Percentiles rank a stretch among this genome's conserved stretches.
Evolutionary conservation across 2,113 vertebrate genomes (phyloP).

Genomic region (Hippocampus zosterae): DNA sequence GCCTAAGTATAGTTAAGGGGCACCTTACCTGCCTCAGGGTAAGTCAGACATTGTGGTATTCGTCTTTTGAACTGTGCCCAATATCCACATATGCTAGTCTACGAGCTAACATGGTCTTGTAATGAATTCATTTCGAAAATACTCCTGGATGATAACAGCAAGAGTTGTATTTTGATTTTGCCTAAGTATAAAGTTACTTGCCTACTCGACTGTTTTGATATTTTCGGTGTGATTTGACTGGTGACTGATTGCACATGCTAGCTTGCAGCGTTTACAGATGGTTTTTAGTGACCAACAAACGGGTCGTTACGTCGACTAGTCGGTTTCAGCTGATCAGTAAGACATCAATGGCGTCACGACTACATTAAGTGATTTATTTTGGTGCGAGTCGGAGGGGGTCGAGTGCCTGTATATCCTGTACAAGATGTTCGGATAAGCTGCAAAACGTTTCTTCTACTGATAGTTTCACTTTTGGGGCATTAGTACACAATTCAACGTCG

Average conservation of each 20-base stretch:
- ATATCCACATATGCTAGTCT: neutral
- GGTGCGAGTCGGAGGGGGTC: neutral
- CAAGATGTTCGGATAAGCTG: no score
- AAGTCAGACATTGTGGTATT: constrained; percentile 3
- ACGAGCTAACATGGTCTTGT: neutral
- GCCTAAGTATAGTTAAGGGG: neutral
- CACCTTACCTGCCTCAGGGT: constrained; percentile 12
- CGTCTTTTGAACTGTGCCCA: neutral
- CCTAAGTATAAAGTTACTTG: neutral
- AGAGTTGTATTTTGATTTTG: neutral
- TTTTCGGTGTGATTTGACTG: neutral
- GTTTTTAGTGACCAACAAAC: neutral
- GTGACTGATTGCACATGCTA: neutral
- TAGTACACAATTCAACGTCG: neutral
- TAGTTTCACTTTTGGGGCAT: neutral
- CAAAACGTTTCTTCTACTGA: neutral
- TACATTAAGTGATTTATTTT: neutral
- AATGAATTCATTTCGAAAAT: neutral
- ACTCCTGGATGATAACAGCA: neutral
- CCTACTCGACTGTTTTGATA: neutral
- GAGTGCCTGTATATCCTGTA: no score
- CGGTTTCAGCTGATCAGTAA: neutral
- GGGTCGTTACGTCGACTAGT: neutral
- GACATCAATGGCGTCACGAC: neutral
- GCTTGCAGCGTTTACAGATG: neutral